A percentile compares a stretch with the other conserved stretches of the same genome.
Conservation (phyloP, 2,888 invertebrate genomes). For the Agonopterix alstromeriana region DNA sequence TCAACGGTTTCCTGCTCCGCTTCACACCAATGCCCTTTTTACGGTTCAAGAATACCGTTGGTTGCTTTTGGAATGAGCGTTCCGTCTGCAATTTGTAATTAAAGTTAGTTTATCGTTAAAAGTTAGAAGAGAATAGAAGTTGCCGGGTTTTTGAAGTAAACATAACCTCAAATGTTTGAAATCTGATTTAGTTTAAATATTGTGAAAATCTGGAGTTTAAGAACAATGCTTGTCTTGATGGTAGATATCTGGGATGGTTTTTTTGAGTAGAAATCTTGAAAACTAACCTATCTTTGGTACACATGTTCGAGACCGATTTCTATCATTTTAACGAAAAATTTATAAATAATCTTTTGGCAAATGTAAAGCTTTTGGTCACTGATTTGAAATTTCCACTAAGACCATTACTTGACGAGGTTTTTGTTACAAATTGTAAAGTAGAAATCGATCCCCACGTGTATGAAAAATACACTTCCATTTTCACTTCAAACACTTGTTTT, state of each 20-base stretch:
- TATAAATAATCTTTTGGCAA: too few relatives aligned
- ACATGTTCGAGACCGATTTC: slow-evolving; percentile 2
- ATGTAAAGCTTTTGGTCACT: too few relatives aligned
- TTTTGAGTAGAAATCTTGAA: not conserved
- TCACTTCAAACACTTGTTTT: slow-evolving; percentile 24
- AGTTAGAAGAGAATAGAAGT: slow-evolving; percentile 1
- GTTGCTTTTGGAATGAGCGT: slow-evolving; percentile 98
- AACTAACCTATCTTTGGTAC: slow-evolving; percentile 1
- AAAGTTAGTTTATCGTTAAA: slow-evolving; percentile 3
- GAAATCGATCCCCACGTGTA: slow-evolving; percentile 45
- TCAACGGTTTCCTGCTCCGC: slow-evolving; percentile 85
- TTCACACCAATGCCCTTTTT: slow-evolving; percentile 89
- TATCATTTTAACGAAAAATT: slow-evolving; percentile 1
- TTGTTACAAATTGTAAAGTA: too few relatives aligned
- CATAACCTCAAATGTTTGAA: slow-evolving; percentile 1
- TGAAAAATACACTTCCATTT: slow-evolving; percentile 32
- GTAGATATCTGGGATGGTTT: too few relatives aligned
- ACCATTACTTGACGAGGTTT: too few relatives aligned
- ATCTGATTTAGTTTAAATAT: not conserved
- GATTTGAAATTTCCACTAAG: too few relatives aligned
- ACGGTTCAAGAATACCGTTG: slow-evolving; percentile 94
- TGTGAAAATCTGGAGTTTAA: not conserved
- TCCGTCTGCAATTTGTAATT: slow-evolving; percentile 86
- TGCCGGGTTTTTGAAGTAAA: not conserved
- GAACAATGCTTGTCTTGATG: too few relatives aligned